A percentile compares a stretch with the other conserved stretches of the same genome.
Evolutionary conservation across 2,888 invertebrate species (phyloP).

Genomic region (Leucophora obtusa): DNA sequence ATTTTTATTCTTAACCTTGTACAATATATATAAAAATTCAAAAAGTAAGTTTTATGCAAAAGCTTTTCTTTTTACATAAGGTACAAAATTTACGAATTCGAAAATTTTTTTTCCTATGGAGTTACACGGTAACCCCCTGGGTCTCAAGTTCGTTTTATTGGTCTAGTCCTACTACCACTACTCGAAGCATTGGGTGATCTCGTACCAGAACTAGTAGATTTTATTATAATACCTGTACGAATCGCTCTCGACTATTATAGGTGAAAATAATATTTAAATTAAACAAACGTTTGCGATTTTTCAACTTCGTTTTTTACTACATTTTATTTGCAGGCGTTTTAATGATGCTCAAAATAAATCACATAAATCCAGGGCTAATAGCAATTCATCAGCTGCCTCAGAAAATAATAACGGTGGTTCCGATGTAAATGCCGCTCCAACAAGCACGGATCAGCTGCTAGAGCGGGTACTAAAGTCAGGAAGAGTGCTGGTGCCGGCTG

Average conservation of each 20-base stretch:
- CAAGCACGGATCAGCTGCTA: constrained; percentile 60
- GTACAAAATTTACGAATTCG: too few relatives aligned
- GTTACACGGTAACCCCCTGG: too few relatives aligned
- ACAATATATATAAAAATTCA: too few relatives aligned
- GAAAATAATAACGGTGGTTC: constrained; percentile 76
- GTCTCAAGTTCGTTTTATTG: constrained; percentile 91
- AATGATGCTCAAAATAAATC: constrained; percentile 78
- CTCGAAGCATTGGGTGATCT: constrained; percentile 88
- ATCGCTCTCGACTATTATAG: constrained; percentile 79
- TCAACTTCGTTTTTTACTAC: neutral
- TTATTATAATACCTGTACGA: constrained; percentile 78
- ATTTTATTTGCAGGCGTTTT: constrained; percentile 72
- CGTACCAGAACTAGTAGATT: constrained; percentile 85
- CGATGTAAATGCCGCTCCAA: constrained; percentile 68
- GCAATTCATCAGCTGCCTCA: constrained; percentile 71
- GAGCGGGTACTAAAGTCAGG: constrained; percentile 57
- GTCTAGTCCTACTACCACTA: constrained; percentile 87
- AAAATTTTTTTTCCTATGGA: too few relatives aligned
- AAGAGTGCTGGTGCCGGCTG: constrained; percentile 69
- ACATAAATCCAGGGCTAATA: constrained; percentile 78
- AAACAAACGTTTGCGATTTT: too few relatives aligned
- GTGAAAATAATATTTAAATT: constrained; percentile 67
- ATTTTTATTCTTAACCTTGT: too few relatives aligned
- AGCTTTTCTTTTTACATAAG: too few relatives aligned
- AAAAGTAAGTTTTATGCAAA: too few relatives aligned